Evolutionary conservation across 2,888 invertebrate genomes (phyloP), one percentile per base, ranked within the genome.

Genomic region (Pristionchus arcanus): DNA sequence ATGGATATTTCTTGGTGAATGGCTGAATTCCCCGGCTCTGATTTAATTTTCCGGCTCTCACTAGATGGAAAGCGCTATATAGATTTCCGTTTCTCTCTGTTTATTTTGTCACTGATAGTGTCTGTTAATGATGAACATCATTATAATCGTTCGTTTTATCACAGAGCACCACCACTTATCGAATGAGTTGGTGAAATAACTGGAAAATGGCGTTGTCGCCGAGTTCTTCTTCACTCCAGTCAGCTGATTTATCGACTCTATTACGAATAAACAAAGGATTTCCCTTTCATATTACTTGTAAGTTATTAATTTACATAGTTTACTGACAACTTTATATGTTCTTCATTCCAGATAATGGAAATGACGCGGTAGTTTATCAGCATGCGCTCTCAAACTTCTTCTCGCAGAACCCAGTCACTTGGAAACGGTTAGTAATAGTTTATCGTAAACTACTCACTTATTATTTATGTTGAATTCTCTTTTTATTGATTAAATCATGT

Each of bases 311-410:
- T 87, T 3, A 66, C 37, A 5, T 55, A 49, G 3, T 21, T 2
- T 31, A 31, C n/a, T 9, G 9, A n/a, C n/a, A 9, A 42, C 42
- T 49, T 3, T 25, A 42, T n/a, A 2, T n/a, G 11, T n/a, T 25
- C 19, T 34, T 74, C 7, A 11, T 31, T 90, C 37, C 89, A 93
- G 93, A 90, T 89, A 90, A 90, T 71, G 92, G 92, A 59, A 91
- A 90, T 5, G 93, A 92, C 59, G 84, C 91, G 25, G 84, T 90
- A 11, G 91, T 91, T 19, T 93, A 92, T 86, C 92, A 92, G 53
- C 92, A 93, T 59, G 92, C 93, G 7, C 85, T 93, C 25, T 63
- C 91, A 37, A 91, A 91, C 16, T 91, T 92, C 89, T 92, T 93
- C 87, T 88, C 91, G 3, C 90, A 92, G 55, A 92, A 77, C 88